phyloP scores from a whole-genome alignment of 1,140 invertebrate species.

The Anastrepha obliqua region DNA sequence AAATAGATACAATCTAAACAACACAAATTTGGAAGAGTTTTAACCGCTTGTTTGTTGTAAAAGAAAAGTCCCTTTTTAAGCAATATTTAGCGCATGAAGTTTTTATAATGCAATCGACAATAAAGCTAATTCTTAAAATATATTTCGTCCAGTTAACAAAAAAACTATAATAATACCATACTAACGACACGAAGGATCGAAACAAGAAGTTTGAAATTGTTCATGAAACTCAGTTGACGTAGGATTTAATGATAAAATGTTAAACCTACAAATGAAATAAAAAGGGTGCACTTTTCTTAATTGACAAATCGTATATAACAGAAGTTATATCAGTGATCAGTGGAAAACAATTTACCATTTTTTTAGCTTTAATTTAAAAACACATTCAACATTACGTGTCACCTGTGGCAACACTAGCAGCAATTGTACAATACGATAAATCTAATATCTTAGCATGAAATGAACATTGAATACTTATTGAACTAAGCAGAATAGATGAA shows the following conservation, averaged over 20 bases:
- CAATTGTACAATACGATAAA: background rate
- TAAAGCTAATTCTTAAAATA: background rate
- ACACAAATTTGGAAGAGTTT: background rate
- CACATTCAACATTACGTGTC: background rate
- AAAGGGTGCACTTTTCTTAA: background rate
- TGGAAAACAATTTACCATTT: background rate
- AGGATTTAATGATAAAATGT: background rate
- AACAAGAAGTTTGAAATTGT: background rate
- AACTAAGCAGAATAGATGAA: constrained; percentile 31
- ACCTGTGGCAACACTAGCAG: background rate
- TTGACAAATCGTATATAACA: constrained; percentile 8
- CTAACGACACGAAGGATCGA: background rate
- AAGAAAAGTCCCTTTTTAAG: background rate
- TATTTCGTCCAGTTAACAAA: background rate
- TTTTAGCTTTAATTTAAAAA: background rate
- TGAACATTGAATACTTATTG: constrained; percentile 27
- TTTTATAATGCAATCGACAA: background rate
- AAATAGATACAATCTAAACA: too few species aligned
- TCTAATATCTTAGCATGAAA: background rate
- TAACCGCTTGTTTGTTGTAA: background rate
- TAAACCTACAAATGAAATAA: background rate
- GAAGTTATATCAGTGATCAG: background rate
- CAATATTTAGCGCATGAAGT: background rate
- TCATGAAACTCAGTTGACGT: background rate
- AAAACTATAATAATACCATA: background rate